Conservation (phyloP, 2,797 vertebrate genomes). For the Adrianichthys oophorus region DNA sequence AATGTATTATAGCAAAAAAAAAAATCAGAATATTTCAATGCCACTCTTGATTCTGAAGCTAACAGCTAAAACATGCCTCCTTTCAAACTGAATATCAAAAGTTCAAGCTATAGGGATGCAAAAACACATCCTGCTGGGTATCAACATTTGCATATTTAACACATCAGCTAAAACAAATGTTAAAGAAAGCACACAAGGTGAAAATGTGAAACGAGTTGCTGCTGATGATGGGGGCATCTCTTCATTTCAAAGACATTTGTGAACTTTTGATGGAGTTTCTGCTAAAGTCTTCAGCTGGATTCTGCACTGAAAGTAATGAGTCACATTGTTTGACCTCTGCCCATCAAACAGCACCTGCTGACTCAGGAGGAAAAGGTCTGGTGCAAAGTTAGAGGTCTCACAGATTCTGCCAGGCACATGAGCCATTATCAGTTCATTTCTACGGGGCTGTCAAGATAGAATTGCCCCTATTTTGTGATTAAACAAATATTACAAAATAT, state of each 20-base stretch:
- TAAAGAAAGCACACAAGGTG: constrained; percentile 24
- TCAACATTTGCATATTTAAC: constrained; percentile 45
- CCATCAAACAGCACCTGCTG: constrained; percentile 49
- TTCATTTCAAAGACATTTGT: constrained; percentile 26
- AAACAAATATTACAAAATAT: background rate
- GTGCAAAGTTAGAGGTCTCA: constrained; percentile 32
- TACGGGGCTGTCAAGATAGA: no score
- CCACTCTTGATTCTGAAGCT: no score
- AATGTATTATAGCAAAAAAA: no score
- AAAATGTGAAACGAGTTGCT: background rate
- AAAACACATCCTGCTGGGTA: background rate
- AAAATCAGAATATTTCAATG: no score
- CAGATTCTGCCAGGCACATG: background rate
- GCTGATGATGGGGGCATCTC: constrained; percentile 20
- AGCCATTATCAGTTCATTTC: no score
- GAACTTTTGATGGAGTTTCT: constrained; percentile 39
- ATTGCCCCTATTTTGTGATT: no score
- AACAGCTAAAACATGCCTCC: no score
- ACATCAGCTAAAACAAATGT: constrained; percentile 12
- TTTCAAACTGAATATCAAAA: no score
- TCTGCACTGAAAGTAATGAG: constrained; percentile 24
- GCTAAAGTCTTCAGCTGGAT: constrained; percentile 20
- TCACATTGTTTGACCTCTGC: constrained; percentile 54
- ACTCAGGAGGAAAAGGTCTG: constrained; percentile 31
- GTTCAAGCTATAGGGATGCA: no score